Evolutionary conservation across 2,888 invertebrate genomes (phyloP).

Genomic region (Pandemis corylana): DNA sequence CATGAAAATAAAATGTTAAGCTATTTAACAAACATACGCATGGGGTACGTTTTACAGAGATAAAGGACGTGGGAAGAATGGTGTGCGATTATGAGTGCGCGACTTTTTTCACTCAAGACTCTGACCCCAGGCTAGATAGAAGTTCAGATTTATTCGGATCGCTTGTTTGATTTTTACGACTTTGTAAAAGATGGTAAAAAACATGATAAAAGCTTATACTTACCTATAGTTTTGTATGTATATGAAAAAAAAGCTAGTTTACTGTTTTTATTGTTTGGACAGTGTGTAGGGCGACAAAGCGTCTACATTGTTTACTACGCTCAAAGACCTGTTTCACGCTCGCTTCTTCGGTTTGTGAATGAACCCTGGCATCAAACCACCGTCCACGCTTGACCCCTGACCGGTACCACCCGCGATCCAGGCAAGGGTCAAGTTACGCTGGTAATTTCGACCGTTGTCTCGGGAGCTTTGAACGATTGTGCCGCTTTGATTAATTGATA

Average conservation of each 20-base stretch:
- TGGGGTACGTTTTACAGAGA: no score
- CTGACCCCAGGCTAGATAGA: no score
- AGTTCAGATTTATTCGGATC: no score
- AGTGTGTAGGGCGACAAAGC: slow-evolving; percentile 35
- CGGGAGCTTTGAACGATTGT: slow-evolving; percentile 5
- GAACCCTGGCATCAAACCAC: slow-evolving; percentile 17
- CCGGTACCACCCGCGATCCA: not conserved
- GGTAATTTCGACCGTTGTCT: slow-evolving; percentile 6
- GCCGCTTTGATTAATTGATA: slow-evolving; percentile 1
- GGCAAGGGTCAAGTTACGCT: not conserved
- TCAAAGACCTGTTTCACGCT: slow-evolving; percentile 38
- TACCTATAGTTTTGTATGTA: no score
- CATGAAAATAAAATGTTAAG: no score
- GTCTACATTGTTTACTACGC: slow-evolving; percentile 39
- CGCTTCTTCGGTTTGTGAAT: slow-evolving; percentile 37
- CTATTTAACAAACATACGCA: no score
- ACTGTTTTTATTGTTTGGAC: slow-evolving; percentile 2
- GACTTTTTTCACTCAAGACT: no score
- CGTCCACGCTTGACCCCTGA: slow-evolving; percentile 6
- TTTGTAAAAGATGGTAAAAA: no score
- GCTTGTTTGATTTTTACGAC: no score
- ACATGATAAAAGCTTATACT: not conserved
- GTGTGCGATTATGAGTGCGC: no score
- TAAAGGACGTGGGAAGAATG: no score
- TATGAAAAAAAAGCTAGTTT: not conserved